These are phyloP conservation scores for Crocodylus rhombifer DNA, from an alignment of 2,797 vertebrate genomes.

Conservation along the genomic window DNA sequence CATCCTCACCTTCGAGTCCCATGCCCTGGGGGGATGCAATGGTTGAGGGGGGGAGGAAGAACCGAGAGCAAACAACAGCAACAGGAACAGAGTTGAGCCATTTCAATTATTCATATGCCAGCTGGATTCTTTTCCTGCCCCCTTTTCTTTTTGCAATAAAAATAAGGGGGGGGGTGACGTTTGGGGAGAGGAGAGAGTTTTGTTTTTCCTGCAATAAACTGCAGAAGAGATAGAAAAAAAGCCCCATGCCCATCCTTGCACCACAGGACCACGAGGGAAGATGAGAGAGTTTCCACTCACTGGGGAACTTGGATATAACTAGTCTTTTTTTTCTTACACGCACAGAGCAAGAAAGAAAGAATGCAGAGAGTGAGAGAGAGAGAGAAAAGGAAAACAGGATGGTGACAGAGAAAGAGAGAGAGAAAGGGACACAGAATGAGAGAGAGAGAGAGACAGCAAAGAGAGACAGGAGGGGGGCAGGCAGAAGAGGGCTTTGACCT, in stretches of 20 bases:
- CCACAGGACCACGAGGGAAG: conserved; percentile 20
- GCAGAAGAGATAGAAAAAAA: conserved; percentile 60
- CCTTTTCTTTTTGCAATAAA: conserved; percentile 72
- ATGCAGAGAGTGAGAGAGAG: conserved; percentile 13
- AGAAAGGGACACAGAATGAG: conserved; percentile 44
- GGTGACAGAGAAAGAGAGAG: conserved; percentile 36
- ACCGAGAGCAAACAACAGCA: conserved; percentile 92
- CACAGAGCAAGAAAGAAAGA: conserved; percentile 2
- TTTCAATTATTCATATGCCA: conserved; percentile 99
- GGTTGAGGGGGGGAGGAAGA: conserved; percentile 80
- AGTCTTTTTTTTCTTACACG: conserved; percentile 49
- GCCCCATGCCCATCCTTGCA: conserved; percentile 39
- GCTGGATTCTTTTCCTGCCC: conserved; percentile 96
- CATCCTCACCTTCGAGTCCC: conserved; percentile 84
- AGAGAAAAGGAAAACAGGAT: conserved; percentile 27
- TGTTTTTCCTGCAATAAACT: conserved; percentile 66
- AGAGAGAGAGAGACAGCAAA: conserved; percentile 1
- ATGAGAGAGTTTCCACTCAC: conserved; percentile 31
- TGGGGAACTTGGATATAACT: conserved; percentile 59
- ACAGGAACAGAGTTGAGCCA: conserved; percentile 99
- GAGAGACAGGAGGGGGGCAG: conserved; percentile 65
- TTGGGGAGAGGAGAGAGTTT: conserved; percentile 55
- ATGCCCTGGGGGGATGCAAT: conserved; percentile 82
- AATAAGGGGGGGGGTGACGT: conserved; percentile 61
- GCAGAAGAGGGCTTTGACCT: conserved; percentile 92